Evolutionary conservation across 2,113 vertebrate species (phyloP), one percentile per base, ranked within the genome.

Genomic region (Rhinichthys klamathensis): DNA sequence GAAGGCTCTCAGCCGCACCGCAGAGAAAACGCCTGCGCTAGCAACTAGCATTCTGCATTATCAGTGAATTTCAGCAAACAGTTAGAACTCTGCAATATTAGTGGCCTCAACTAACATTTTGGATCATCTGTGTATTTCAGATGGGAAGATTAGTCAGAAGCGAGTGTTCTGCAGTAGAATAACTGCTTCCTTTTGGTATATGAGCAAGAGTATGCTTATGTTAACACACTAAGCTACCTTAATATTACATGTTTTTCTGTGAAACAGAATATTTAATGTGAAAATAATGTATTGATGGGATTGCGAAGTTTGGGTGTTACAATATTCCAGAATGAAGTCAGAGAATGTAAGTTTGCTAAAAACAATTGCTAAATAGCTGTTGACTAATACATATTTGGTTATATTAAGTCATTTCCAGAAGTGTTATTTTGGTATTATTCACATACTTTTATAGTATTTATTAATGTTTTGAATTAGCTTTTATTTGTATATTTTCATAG

Each of bases 21-120:
- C 82, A 84, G 85, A 82, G 51, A 86, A 89, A 89, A 78, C 32
- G 82, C 77, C 85, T 87, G 85, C 56, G 72, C 85, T 88, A 82
- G 82, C 87, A 88, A 67, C 87, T 61, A 88, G 87, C 82, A 30
- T 86, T 88, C 82, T 84, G 87, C 85, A 82, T 86, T 80, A 70
- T 89, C 85, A 87, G 88, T 84, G 82, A 72, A 82, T 82, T 84
- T 87, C 72, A 77, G 76, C 69, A 25, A 76, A 78, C 81, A 58
- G 69, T 72, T 80, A 72, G 65, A 85, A 86, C 56, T 73, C 83
- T 86, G 75, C 80, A 83, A 83, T 72, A 86, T 79, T 77, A 67
- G 58, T 56, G 41, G 60, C 63, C 77, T 88, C 46, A 79, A 67
- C 84, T 63, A 58, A 44, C 60, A 58, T 82, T 15, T 60, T 38